Percentiles rank a stretch among this genome's conserved stretches.
These are phyloP conservation scores for Sclerurus mexicanus DNA, from an alignment of 2,113 vertebrate genomes.

Conservation along the genomic window DNA sequence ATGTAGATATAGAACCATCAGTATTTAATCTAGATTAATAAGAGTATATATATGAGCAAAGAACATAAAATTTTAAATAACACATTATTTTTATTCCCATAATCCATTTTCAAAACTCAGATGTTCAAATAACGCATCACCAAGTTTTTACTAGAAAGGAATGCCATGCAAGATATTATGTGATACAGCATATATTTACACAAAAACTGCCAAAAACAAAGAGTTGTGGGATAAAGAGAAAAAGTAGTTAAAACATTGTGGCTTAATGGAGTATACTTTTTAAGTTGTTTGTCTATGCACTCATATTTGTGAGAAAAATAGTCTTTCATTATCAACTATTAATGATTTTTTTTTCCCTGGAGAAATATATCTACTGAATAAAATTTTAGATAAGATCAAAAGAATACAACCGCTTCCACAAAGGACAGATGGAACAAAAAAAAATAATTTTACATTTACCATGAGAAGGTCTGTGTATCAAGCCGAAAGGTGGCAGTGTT, in stretches of 20 bases:
- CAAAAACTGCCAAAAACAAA: not conserved
- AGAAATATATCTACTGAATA: not conserved
- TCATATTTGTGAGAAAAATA: not conserved
- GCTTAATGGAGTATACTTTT: not conserved
- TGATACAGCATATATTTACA: not conserved
- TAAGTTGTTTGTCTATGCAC: not conserved
- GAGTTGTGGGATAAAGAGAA: not conserved
- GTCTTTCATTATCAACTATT: not conserved
- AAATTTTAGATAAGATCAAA: not conserved
- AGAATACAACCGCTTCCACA: not conserved
- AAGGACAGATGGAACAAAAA: not conserved
- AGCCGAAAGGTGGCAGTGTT: constrained; percentile 79
- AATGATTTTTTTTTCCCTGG: not conserved
- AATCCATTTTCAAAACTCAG: not conserved
- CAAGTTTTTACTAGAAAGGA: not conserved
- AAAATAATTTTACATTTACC: not conserved
- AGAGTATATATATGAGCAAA: not conserved
- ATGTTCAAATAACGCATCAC: not conserved
- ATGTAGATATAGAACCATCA: not conserved
- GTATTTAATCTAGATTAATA: not conserved
- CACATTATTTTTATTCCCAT: not conserved
- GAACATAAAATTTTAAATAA: not conserved
- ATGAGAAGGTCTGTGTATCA: constrained; percentile 1
- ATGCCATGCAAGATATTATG: not conserved
- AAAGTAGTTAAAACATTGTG: not conserved